Evolutionary conservation across 2,797 vertebrate species (phyloP).

Genomic region (Naso thynnoides): DNA sequence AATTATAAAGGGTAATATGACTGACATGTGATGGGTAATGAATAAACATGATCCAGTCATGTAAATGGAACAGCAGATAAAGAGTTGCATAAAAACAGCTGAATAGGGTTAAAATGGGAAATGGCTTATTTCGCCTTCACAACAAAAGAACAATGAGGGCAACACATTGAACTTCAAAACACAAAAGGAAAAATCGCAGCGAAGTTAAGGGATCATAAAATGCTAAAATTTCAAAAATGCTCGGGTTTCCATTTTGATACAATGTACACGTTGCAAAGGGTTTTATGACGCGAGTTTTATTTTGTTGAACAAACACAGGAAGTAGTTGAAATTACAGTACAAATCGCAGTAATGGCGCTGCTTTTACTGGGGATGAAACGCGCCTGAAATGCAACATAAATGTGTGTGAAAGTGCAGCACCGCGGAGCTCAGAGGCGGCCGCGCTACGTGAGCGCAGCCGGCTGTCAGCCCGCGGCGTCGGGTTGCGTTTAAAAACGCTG

Average conservation of each 20-base stretch:
- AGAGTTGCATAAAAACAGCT: neutral
- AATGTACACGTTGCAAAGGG: neutral
- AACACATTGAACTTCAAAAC: neutral
- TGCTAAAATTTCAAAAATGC: rapidly evolving
- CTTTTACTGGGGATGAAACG: slow-evolving; percentile 40
- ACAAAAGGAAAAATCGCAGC: rapidly evolving
- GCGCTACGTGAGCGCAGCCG: rapidly evolving
- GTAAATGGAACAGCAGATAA: neutral
- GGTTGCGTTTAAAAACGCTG: neutral
- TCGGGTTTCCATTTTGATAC: rapidly evolving
- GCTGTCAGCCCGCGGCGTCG: too few species aligned
- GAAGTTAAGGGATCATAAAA: neutral
- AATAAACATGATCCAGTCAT: neutral
- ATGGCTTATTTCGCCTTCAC: slow-evolving; percentile 6
- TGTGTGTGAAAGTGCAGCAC: neutral
- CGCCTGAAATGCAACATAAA: neutral
- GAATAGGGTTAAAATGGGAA: neutral
- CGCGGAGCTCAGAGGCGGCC: rapidly evolving
- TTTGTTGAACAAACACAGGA: slow-evolving; percentile 65
- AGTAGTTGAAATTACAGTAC: neutral
- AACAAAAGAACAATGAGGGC: slow-evolving; percentile 10
- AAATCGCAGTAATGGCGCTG: slow-evolving; percentile 35
- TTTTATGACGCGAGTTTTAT: slow-evolving; percentile 9
- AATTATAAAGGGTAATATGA: neutral
- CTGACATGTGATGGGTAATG: neutral